A percentile compares a stretch with the other conserved stretches of the same genome.
Evolutionary conservation across 2,797 vertebrate species (phyloP).

Genomic region (Chrosomus eos): DNA sequence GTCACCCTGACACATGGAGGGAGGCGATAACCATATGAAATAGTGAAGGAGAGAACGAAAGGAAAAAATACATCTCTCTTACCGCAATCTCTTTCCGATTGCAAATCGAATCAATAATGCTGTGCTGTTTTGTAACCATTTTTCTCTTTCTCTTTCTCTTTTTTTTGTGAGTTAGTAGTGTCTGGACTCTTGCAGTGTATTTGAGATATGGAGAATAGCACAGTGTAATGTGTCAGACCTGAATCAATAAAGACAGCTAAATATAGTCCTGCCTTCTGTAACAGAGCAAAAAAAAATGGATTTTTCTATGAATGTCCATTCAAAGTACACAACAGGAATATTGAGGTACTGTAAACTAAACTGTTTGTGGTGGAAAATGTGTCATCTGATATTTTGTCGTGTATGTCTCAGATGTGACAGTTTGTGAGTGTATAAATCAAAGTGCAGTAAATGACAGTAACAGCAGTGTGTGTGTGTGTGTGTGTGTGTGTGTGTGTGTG

Average conservation of each 20-base stretch:
- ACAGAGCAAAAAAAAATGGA: constrained; percentile 66
- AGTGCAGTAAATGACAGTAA: constrained; percentile 26
- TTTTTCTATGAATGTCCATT: constrained; percentile 68
- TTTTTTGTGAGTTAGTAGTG: constrained; percentile 53
- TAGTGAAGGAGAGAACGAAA: neutral
- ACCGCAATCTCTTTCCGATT: constrained; percentile 23
- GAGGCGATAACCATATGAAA: constrained; percentile 27
- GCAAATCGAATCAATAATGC: constrained; percentile 34
- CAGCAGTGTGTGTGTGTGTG: neutral
- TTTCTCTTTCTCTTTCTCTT: constrained; percentile 32
- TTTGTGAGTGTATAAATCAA: constrained; percentile 30
- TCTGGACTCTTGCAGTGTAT: constrained; percentile 63
- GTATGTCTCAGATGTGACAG: neutral
- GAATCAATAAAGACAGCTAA: constrained; percentile 80
- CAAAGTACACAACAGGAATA: constrained; percentile 30
- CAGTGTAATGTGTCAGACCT: constrained; percentile 76
- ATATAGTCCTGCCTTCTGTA: constrained; percentile 79
- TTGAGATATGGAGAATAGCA: constrained; percentile 72
- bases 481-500: neutral
- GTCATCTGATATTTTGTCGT: constrained; percentile 6
- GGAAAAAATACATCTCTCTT: constrained; percentile 25
- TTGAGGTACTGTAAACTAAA: neutral
- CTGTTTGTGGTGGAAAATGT: constrained; percentile 1
- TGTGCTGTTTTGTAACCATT: constrained; percentile 21
- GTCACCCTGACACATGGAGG: constrained; percentile 25